Percentiles rank a stretch among this genome's conserved stretches.
Evolutionary conservation across 2,113 vertebrate genomes (phyloP).

Genomic region (Lethenteron reissneri): DNA sequence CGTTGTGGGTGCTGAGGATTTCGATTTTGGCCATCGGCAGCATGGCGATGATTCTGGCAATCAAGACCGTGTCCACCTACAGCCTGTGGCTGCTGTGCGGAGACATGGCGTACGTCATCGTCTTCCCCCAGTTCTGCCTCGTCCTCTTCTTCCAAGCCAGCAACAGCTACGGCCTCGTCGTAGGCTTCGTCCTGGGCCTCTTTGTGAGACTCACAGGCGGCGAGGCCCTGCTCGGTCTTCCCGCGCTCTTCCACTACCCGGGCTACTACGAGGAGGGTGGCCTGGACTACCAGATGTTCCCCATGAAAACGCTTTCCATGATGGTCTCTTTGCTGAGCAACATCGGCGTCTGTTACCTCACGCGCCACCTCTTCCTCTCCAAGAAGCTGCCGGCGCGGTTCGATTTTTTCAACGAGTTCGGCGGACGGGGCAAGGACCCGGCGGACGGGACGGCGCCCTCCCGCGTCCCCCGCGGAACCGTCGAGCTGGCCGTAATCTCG

Average conservation of each 20-base stretch:
- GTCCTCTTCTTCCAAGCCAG: slow-evolving; percentile 29
- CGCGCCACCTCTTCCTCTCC: no score
- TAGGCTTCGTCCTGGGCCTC: slow-evolving; percentile 26
- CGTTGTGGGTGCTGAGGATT: slow-evolving; percentile 35
- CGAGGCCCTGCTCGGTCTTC: slow-evolving; percentile 26
- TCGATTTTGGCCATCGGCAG: slow-evolving; percentile 32
- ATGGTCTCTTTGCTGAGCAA: slow-evolving; percentile 19
- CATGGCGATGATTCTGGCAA: slow-evolving; percentile 25
- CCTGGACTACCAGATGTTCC: slow-evolving; percentile 25
- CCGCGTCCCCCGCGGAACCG: no score
- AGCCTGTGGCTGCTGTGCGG: slow-evolving; percentile 45
- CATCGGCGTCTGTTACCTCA: slow-evolving; percentile 20
- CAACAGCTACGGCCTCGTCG: slow-evolving; percentile 29
- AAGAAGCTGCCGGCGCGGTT: no score
- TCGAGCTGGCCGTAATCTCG: no score
- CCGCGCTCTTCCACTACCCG: slow-evolving; percentile 22
- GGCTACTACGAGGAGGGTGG: slow-evolving; percentile 19
- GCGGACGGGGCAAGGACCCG: no score
- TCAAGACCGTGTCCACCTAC: slow-evolving; percentile 31
- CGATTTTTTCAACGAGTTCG: no score
- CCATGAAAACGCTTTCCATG: slow-evolving; percentile 32
- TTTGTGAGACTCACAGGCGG: slow-evolving; percentile 30
- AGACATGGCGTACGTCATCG: slow-evolving; percentile 38
- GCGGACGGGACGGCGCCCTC: no score
- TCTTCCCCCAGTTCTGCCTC: slow-evolving; percentile 46